Base-by-base conservation (phyloP, 2,797 vertebrate species). In the Pelochelys cantorii region DNA sequence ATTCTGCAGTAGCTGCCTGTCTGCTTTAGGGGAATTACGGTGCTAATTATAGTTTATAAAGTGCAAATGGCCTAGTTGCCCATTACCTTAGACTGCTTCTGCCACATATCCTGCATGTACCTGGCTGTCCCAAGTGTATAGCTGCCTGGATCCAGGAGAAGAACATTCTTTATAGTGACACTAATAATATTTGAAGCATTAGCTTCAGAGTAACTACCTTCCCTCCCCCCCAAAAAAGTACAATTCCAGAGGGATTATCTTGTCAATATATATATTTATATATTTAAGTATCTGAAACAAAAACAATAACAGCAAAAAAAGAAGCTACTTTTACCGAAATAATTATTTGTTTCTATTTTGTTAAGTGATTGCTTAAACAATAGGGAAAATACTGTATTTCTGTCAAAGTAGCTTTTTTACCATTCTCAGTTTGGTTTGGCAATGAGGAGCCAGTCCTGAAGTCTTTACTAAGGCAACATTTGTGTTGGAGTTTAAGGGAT, bases 311-410 rank as follows among this genome's bases (percentile, higher is more conserved):
- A 48, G 42, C 42, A 48, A 42, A 53, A 42, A 11, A 74, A 79
- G n/a, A 7, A 85, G 54, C 17, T 60, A 29, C 27, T 60, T 84
- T 93, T 12, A 29, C 4, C 77, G 55, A 88, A 93, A 79, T 84
- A 85, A 93, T 89, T 79, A 5, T 18, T 9, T 75, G 4, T 81
- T 95, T 92, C 82, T 85, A 53, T 90, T 94, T 95, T 78, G 23
- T 87, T n/a, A 9, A 68, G n/a, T 34, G n/a, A 68, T 84, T 79
- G 23, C 53, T 84, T 25, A 65, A 94, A 54, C 1, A 71, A 27
- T 11, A 29, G 83, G 54, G 17, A 84, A 80, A 83, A 60, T 29
- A 60, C 59, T 60, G 10, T 9, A 53, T 65, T 95, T 94, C 27
- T 20, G 88, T 92, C 48, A 81, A 79, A 91, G 1, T 79, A 37